phyloP scores from a whole-genome alignment of 1,140 invertebrate species.

The Schlechtendalia chinensis region DNA sequence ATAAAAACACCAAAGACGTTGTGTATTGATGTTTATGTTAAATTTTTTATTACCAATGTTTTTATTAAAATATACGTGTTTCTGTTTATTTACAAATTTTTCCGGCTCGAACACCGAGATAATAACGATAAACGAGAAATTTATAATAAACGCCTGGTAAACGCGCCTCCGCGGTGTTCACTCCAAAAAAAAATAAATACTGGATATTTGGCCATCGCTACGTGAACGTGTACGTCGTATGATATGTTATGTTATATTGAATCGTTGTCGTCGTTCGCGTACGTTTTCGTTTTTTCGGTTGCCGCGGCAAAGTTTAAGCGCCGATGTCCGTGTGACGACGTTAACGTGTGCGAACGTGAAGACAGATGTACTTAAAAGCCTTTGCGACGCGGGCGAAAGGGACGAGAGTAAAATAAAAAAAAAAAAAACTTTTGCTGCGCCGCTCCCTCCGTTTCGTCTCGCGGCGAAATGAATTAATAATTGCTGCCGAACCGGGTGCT shows the following conservation, averaged over 20 bases:
- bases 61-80: too few relatives aligned
- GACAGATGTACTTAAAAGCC: slow-evolving; percentile 41
- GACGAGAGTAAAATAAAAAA: slow-evolving; percentile 3
- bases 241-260: too few relatives aligned
- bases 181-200: too few relatives aligned
- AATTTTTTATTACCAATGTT: too few relatives aligned
- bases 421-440: slow-evolving; percentile 33
- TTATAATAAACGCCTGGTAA: too few relatives aligned
- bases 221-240: background rate
- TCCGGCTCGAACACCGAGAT: too few relatives aligned
- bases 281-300: background rate
- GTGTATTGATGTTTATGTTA: too few relatives aligned
- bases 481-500: slow-evolving; percentile 40
- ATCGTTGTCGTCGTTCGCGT: background rate
- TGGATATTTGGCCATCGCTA: too few relatives aligned
- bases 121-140: too few relatives aligned
- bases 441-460: background rate
- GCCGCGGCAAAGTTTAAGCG: background rate
- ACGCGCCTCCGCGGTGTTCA: too few relatives aligned
- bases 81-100: too few relatives aligned
- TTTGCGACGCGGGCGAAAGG: background rate
- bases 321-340: background rate
- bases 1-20: too few relatives aligned
- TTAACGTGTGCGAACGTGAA: slow-evolving; percentile 3
- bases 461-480: slow-evolving; percentile 41